Base-by-base conservation (phyloP, 2,797 vertebrate species). In the Poecile montanus region DNA sequence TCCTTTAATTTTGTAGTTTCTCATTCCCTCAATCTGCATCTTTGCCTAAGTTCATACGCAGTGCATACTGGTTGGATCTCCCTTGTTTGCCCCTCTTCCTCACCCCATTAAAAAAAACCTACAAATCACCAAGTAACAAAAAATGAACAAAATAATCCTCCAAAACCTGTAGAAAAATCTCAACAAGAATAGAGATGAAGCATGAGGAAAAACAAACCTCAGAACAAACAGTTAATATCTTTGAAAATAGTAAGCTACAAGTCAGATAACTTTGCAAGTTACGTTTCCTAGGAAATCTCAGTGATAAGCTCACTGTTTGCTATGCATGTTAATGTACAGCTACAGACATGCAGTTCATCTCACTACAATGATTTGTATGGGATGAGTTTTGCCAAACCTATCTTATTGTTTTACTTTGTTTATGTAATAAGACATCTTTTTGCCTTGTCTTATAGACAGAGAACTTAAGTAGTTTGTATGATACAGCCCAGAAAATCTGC, bases 121-220 rank as follows among this genome's bases (percentile, higher is more conserved):
- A 51, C 15, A 61, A 48, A 32, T 1, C 8, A 70, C 32, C 9
- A 66, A 17, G 10, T 10, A 29, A 25, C 38, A 44, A 47, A 13
- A 40, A 38, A 26, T 6, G 3, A 73, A 66, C 13, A 27, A n/a
- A 72, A 25, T 4, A 48, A 9, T 2, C 1, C 9, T 3, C 5
- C 2, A 45, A 21, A 66, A 72, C 11, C 6, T 32, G 3, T 14
- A 63, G 27, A 56, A 78, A 91, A 77, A 66, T 44, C 6, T 47
- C 10, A 32, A 45, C 50, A 54, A 63, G 63, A 77, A 4, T 17
- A 48, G 57, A 60, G 23, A 29, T 42, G 5, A 74, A 38, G 2
- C 18, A 40, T 20, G 10, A 12, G 16, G 8, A 0, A 10, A 23
- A 44, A 85, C 38, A 61, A 32, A 0, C 0, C 12, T 62, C 19